Evolutionary conservation across 2,797 vertebrate genomes (phyloP).

Genomic region (Rhynchonycteris naso): DNA sequence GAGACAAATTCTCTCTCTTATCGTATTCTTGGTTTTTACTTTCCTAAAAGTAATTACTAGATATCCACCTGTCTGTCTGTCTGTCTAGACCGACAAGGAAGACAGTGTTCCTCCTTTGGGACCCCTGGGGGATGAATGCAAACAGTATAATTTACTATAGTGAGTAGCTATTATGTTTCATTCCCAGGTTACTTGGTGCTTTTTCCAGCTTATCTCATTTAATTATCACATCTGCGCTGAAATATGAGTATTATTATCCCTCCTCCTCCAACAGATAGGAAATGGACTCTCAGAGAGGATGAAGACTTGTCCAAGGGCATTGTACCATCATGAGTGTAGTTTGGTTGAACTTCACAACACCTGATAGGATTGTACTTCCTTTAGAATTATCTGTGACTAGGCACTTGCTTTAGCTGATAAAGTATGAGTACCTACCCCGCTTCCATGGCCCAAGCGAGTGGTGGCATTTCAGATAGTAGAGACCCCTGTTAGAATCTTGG

Average conservation of each 20-base stretch:
- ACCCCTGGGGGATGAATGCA: background rate
- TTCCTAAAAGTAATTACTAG: background rate
- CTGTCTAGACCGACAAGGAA: background rate
- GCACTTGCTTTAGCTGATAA: background rate
- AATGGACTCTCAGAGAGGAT: background rate
- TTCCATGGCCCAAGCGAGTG: background rate
- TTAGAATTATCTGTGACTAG: background rate
- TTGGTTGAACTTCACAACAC: background rate
- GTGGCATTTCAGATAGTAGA: background rate
- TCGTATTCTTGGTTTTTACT: background rate
- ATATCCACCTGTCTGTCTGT: background rate
- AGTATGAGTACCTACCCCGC: background rate
- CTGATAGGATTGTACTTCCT: background rate
- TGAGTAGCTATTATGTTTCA: background rate
- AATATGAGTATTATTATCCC: no score
- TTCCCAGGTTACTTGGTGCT: background rate
- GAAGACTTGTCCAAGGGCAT: background rate
- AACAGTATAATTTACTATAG: background rate
- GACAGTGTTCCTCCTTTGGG: background rate
- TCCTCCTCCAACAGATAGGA: background rate
- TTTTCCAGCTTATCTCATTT: background rate
- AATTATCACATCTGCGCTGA: background rate
- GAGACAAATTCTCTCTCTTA: background rate
- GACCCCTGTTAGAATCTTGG: background rate
- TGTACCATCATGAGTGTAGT: background rate